Percentiles rank a stretch among this genome's conserved stretches.
These are phyloP conservation scores for Drosophila cardini DNA, from an alignment of 1,140 invertebrate genomes.

Conservation along the genomic window DNA sequence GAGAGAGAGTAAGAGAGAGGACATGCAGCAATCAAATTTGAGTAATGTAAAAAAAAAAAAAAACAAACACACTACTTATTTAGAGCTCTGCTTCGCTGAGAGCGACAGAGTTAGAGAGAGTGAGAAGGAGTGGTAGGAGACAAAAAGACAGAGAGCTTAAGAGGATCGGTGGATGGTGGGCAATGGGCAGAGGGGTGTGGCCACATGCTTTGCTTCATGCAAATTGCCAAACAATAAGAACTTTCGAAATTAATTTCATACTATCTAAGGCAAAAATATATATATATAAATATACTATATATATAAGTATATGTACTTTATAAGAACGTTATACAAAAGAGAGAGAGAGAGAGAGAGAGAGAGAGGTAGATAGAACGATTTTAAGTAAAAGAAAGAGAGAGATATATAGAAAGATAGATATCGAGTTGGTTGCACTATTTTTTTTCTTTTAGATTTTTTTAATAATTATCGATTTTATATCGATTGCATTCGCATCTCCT, in stretches of 20 bases:
- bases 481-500: conserved; percentile 17
- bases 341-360: conserved; percentile 4
- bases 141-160: background rate
- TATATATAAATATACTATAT: background rate
- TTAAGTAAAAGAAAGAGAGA: conserved; percentile 35
- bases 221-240: conserved; percentile 39
- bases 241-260: conserved; percentile 28
- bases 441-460: conserved; percentile 1
- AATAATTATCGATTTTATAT: background rate
- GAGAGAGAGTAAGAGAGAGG: conserved; percentile 13
- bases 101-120: conserved; percentile 9
- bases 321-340: conserved; percentile 28
- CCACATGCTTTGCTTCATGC: conserved; percentile 47
- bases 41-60: background rate
- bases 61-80: conserved; percentile 5
- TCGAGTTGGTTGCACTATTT: conserved; percentile 26
- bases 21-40: conserved; percentile 4
- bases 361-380: conserved; percentile 22
- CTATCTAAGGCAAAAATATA: conserved; percentile 35
- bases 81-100: background rate
- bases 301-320: no score
- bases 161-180: background rate
- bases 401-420: conserved; percentile 31
- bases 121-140: conserved; percentile 1
- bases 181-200: no score